phyloP scores from a whole-genome alignment of 2,113 vertebrate species.

The Corvus moneduloides region DNA sequence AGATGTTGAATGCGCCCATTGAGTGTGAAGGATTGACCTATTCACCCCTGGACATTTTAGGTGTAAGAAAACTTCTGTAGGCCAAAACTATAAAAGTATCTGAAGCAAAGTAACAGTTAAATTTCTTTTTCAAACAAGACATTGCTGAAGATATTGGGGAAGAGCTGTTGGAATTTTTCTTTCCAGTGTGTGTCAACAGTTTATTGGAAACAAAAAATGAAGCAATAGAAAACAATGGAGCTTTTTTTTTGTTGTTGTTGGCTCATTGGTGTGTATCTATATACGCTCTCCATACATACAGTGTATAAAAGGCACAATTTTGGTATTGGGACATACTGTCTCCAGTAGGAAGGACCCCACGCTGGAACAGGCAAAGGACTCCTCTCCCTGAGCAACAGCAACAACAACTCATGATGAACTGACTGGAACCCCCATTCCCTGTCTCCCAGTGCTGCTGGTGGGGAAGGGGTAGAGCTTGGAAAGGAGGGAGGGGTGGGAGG shows the following conservation, averaged over 20 bases:
- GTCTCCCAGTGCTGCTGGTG: neutral
- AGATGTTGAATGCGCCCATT: conserved; percentile 11
- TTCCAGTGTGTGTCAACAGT: neutral
- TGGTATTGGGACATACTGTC: neutral
- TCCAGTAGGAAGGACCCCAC: neutral
- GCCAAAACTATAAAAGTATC: conserved; percentile 14
- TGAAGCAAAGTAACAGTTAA: neutral
- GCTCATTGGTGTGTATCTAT: neutral
- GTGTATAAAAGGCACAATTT: neutral
- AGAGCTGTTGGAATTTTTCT: neutral
- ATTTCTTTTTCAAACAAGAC: neutral
- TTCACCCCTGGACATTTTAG: conserved; percentile 1
- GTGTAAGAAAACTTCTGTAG: conserved; percentile 6
- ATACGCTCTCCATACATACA: fast-evolving
- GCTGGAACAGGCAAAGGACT: neutral
- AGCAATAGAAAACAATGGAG: neutral
- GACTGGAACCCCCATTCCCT: neutral
- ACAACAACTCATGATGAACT: neutral
- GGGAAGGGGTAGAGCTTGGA: neutral
- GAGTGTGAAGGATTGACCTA: conserved; percentile 12
- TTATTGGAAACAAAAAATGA: neutral
- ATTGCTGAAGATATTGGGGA: neutral
- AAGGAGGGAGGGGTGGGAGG: neutral
- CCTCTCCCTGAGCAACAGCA: neutral
- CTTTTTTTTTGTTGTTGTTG: neutral